phyloP scores from a whole-genome alignment of 2,113 vertebrate species.

The Puntigrus tetrazona region DNA sequence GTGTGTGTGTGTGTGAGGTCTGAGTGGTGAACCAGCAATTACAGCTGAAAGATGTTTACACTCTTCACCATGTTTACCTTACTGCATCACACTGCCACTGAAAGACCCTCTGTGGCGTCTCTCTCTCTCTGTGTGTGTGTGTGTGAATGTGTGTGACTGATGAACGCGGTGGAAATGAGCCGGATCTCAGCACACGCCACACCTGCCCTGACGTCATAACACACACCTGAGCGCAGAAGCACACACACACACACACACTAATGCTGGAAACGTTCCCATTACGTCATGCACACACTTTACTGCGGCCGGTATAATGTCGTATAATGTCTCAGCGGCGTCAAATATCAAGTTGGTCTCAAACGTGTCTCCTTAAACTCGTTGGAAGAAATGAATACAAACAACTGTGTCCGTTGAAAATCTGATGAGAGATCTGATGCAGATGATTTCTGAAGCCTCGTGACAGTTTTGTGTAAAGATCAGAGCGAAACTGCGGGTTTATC shows the following conservation, averaged over 20 bases:
- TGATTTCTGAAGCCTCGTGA: not conserved
- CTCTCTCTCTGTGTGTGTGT: conserved; percentile 56
- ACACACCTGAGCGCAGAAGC: not conserved
- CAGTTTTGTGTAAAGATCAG: not conserved
- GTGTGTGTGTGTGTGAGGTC: conserved; percentile 68
- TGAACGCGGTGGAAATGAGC: conserved; percentile 66
- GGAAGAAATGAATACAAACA: not conserved
- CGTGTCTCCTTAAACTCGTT: not conserved
- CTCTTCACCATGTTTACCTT: conserved; percentile 62
- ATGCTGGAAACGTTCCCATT: not conserved
- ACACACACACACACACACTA: not conserved
- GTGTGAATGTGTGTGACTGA: conserved; percentile 68
- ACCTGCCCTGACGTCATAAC: conserved; percentile 60
- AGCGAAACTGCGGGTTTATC: not conserved
- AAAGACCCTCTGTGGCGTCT: conserved; percentile 56
- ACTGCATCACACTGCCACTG: conserved; percentile 56
- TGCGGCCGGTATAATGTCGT: not conserved
- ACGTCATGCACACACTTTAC: not conserved
- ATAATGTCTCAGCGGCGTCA: not conserved
- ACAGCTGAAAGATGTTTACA: conserved; percentile 47
- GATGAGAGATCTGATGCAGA: not conserved
- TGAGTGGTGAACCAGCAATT: conserved; percentile 66
- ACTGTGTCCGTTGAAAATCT: not conserved
- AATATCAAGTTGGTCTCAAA: not conserved
- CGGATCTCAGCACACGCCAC: conserved; percentile 54